These are phyloP conservation scores for Myotis planiceps DNA, from an alignment of 2,797 vertebrate species.

Conservation along the genomic window DNA sequence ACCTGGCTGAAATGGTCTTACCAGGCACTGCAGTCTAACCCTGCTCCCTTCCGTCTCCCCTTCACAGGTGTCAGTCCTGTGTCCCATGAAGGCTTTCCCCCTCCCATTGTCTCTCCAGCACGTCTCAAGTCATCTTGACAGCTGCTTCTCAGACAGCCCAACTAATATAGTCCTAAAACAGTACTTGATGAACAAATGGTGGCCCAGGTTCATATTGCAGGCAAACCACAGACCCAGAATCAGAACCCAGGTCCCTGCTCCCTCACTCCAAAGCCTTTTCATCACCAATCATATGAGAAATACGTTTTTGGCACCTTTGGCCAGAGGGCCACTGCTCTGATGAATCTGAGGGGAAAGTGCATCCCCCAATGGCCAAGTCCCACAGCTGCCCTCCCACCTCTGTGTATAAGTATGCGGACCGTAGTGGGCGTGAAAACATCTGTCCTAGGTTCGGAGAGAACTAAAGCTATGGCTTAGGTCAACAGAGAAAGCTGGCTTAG, in stretches of 20 bases:
- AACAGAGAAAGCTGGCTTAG: slow-evolving; percentile 51
- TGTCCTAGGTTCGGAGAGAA: slow-evolving; percentile 81
- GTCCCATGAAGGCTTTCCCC: neutral
- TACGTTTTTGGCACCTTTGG: neutral
- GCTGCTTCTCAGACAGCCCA: neutral
- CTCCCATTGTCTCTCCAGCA: neutral
- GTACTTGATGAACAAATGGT: neutral
- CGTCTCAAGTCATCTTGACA: neutral
- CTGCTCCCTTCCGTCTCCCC: neutral
- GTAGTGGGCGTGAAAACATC: slow-evolving; percentile 81
- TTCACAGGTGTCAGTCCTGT: neutral
- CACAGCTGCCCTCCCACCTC: neutral
- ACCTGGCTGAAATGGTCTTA: neutral
- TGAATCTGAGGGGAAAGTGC: neutral
- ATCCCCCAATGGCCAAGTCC: neutral
- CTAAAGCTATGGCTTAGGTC: neutral
- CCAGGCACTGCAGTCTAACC: neutral
- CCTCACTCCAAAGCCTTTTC: neutral
- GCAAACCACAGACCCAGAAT: neutral
- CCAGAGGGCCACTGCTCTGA: neutral
- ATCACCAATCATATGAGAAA: neutral
- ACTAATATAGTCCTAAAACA: neutral
- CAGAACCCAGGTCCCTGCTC: neutral
- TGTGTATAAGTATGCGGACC: slow-evolving; percentile 78
- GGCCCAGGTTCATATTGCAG: neutral